Conservation (phyloP, 2,113 vertebrate genomes). For the Lutjanus erythropterus region DNA sequence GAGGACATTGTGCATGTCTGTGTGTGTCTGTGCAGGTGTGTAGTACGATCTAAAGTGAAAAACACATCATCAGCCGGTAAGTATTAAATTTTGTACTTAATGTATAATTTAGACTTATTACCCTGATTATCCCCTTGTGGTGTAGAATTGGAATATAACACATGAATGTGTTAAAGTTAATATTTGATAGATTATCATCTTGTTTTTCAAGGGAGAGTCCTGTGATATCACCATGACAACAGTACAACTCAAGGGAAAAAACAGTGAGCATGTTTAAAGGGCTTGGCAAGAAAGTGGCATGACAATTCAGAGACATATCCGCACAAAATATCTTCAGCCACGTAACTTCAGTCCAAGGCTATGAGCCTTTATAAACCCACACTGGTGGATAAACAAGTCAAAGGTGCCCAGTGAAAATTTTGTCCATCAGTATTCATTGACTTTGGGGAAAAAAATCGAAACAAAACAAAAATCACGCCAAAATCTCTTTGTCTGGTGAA, state of each 20-base stretch:
- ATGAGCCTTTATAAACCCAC: not conserved
- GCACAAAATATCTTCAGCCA: not conserved
- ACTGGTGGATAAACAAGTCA: not conserved
- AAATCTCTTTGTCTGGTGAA: too few relatives aligned
- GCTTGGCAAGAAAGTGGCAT: slow-evolving; percentile 3
- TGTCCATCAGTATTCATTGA: too few relatives aligned
- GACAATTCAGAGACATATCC: slow-evolving; percentile 17
- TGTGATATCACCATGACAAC: slow-evolving; percentile 39
- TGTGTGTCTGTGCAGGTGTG: slow-evolving; percentile 39
- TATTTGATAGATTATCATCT: slow-evolving; percentile 4
- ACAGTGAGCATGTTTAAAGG: not conserved
- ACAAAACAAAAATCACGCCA: too few relatives aligned
- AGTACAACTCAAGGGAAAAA: slow-evolving; percentile 9
- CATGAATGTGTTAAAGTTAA: not conserved
- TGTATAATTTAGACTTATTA: slow-evolving; percentile 6
- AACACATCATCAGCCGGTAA: not conserved
- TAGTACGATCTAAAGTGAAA: slow-evolving; percentile 3
- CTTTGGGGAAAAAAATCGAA: too few relatives aligned
- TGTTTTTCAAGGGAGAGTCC: not conserved
- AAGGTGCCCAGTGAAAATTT: too few relatives aligned
- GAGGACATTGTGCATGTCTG: slow-evolving; percentile 31
- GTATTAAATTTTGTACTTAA: not conserved
- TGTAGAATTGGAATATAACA: too few relatives aligned
- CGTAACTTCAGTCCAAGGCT: slow-evolving; percentile 3
- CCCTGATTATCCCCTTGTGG: not conserved